Evolutionary conservation across 1,140 invertebrate species (phyloP).

Genomic region (Oreohelix idahoensis): DNA sequence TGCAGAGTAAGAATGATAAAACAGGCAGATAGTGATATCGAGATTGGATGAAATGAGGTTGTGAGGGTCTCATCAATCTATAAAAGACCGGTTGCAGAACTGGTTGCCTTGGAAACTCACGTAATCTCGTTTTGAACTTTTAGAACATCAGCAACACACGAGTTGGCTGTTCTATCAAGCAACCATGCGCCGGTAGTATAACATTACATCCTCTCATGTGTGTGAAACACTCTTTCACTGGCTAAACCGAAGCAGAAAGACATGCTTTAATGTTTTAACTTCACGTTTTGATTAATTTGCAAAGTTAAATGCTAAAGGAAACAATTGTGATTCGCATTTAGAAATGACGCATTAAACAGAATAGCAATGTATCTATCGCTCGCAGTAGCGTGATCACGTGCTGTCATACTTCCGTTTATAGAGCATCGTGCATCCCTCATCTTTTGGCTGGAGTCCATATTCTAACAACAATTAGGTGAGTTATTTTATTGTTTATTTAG

Average conservation of each 20-base stretch:
- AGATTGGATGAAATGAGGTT: too few relatives aligned
- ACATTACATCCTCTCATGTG: too few relatives aligned
- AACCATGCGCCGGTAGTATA: constrained; percentile 1
- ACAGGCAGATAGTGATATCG: too few relatives aligned
- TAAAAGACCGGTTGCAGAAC: not conserved
- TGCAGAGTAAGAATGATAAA: too few relatives aligned
- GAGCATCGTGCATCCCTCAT: constrained; percentile 40
- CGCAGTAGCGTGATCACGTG: constrained; percentile 42
- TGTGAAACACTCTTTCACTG: too few relatives aligned
- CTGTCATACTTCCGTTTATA: constrained; percentile 36
- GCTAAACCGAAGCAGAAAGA: too few relatives aligned
- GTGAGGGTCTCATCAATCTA: not conserved
- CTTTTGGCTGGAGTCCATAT: constrained; percentile 40
- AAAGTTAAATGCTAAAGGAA: not conserved
- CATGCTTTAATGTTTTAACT: too few relatives aligned
- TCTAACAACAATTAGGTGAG: constrained; percentile 28
- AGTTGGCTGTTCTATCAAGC: constrained; percentile 6
- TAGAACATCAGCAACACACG: not conserved
- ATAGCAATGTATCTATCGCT: constrained; percentile 37
- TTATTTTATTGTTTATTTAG: constrained; percentile 19
- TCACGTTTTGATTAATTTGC: too few relatives aligned
- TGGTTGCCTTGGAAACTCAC: constrained; percentile 24
- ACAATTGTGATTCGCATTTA: too few relatives aligned
- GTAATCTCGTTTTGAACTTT: not conserved
- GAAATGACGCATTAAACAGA: not conserved